Conservation (phyloP, 2,888 invertebrate genomes). For the Polia nebulosa region DNA sequence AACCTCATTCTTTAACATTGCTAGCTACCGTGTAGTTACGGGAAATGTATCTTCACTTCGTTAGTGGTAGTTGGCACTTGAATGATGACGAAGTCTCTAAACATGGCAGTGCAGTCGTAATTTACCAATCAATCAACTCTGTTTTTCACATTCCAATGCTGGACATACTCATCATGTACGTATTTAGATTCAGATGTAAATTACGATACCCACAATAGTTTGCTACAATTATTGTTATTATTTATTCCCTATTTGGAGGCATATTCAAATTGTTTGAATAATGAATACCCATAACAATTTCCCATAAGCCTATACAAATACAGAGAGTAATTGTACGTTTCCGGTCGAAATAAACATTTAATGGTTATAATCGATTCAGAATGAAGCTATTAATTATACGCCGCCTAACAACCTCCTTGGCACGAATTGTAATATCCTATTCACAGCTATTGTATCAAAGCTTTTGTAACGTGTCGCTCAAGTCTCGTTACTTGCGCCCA, state of each 20-base stretch:
- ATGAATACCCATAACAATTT: conserved; percentile 33
- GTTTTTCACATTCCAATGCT: not conserved
- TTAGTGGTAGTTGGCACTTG: conserved; percentile 1
- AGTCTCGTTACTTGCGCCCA: conserved; percentile 60
- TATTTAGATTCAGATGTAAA: conserved; percentile 18
- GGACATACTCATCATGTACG: not conserved
- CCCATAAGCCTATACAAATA: conserved; percentile 49
- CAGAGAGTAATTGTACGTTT: conserved; percentile 50
- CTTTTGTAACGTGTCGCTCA: conserved; percentile 56
- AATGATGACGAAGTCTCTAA: conserved; percentile 1
- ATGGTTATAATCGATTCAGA: conserved; percentile 51
- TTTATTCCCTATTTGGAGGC: conserved; percentile 23
- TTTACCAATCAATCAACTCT: conserved; percentile 2
- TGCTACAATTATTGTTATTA: conserved; percentile 20
- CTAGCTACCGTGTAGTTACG: not conserved
- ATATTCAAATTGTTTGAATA: conserved; percentile 29
- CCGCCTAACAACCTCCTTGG: conserved; percentile 51
- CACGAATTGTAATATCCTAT: conserved; percentile 48
- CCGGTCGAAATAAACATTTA: conserved; percentile 53
- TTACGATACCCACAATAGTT: conserved; percentile 11
- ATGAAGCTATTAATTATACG: conserved; percentile 63
- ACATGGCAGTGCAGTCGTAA: not conserved
- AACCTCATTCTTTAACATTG: conserved; percentile 20
- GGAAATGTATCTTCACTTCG: conserved; percentile 4
- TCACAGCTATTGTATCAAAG: conserved; percentile 48